phyloP scores from a whole-genome alignment of 2,797 vertebrate genomes.

The Tapirus indicus region DNA sequence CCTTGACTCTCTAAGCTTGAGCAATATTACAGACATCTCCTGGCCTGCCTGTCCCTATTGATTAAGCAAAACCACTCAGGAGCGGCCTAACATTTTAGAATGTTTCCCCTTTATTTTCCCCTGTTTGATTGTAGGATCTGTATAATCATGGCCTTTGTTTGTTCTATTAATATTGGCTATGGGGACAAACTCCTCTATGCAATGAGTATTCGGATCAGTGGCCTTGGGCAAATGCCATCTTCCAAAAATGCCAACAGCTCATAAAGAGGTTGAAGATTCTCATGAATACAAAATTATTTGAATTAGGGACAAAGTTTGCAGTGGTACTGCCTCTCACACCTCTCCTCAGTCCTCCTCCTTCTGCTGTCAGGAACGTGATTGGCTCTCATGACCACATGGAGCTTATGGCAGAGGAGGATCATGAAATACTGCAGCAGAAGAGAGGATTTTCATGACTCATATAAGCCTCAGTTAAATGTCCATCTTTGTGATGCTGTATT shows the following conservation, averaged over 20 bases:
- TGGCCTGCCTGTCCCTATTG: accelerated
- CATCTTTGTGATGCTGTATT: neutral
- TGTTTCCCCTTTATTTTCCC: neutral
- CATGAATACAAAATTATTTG: neutral
- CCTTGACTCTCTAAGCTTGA: neutral
- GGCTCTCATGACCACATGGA: neutral
- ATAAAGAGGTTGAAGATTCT: neutral
- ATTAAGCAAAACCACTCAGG: neutral
- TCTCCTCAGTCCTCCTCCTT: no score
- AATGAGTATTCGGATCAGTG: neutral
- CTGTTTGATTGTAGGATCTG: neutral
- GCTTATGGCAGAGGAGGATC: no score
- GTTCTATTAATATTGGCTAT: neutral
- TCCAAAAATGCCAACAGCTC: neutral
- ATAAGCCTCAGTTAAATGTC: neutral
- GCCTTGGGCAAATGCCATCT: neutral
- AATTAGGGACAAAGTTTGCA: neutral
- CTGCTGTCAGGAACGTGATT: neutral
- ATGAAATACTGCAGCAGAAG: neutral
- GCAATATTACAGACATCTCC: neutral
- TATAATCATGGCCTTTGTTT: neutral
- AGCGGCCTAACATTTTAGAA: neutral
- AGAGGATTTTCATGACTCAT: neutral
- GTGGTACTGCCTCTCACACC: no score
- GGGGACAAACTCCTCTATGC: neutral